Percentiles rank a stretch among this genome's conserved stretches.
phyloP scores from a whole-genome alignment of 2,888 invertebrate genomes.

The Chrysolina americana region DNA sequence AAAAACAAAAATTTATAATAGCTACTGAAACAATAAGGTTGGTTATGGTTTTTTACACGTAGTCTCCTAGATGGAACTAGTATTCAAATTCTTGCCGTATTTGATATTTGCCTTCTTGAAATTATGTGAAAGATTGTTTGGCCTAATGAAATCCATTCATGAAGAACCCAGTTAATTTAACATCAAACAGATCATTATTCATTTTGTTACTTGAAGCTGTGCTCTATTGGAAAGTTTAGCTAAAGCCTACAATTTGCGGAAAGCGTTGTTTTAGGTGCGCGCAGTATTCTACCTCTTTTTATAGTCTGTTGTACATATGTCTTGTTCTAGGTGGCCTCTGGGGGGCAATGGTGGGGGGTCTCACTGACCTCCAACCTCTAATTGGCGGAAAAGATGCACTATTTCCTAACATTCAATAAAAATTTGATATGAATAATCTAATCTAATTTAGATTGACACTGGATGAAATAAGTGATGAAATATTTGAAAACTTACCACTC shows the following conservation, averaged over 20 bases:
- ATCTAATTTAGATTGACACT: constrained; percentile 2
- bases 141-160: background rate
- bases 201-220: constrained; percentile 23
- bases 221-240: constrained; percentile 25
- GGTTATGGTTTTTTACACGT: too few relatives aligned
- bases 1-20: too few relatives aligned
- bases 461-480: too few relatives aligned
- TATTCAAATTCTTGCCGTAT: background rate
- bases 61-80: too few relatives aligned
- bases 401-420: constrained; percentile 58
- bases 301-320: constrained; percentile 67
- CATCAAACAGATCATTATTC: constrained; percentile 11
- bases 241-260: constrained; percentile 22
- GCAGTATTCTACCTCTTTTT: constrained; percentile 60
- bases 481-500: constrained; percentile 58
- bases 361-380: constrained; percentile 74
- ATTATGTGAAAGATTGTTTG: background rate
- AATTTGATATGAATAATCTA: constrained; percentile 29
- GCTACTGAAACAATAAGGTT: too few relatives aligned
- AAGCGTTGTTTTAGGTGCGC: constrained; percentile 36
- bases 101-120: background rate
- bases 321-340: constrained; percentile 76
- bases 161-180: constrained; percentile 22
- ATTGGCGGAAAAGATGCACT: constrained; percentile 64
- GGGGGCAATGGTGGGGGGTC: constrained; percentile 72